Percentiles rank a stretch among this genome's conserved stretches.
These are phyloP conservation scores for Agriopis marginaria DNA, from an alignment of 2,888 invertebrate species.

Conservation along the genomic window DNA sequence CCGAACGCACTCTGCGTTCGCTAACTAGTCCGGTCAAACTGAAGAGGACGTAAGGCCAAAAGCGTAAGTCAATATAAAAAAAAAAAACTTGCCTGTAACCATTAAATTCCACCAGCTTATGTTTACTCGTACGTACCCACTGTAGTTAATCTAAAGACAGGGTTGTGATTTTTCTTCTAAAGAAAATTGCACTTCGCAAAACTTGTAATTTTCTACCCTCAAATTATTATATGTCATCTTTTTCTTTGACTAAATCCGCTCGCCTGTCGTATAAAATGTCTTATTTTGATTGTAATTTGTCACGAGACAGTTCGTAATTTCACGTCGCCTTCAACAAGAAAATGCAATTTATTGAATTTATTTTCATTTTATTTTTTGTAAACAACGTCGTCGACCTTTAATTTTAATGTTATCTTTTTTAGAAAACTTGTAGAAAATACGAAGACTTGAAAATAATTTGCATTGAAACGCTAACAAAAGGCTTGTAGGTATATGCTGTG, in stretches of 20 bases:
- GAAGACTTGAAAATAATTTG: background rate
- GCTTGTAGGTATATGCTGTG: background rate
- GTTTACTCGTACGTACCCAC: no score
- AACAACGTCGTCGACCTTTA: constrained; percentile 25
- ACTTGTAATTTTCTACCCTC: background rate
- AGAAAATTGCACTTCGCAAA: no score
- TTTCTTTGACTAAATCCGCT: background rate
- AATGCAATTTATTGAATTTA: constrained; percentile 14
- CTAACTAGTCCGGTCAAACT: no score
- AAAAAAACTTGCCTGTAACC: no score
- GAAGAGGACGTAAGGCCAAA: no score
- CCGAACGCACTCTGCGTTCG: no score
- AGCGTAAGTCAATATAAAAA: no score
- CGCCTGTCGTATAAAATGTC: background rate
- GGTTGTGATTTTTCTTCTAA: no score
- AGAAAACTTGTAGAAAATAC: background rate
- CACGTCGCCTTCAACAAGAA: constrained; percentile 21
- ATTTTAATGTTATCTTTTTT: background rate
- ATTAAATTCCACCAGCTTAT: no score
- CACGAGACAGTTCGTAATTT: constrained; percentile 24
- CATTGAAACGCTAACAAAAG: background rate
- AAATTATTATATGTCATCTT: background rate
- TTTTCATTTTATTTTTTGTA: constrained; percentile 16
- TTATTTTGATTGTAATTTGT: constrained; percentile 21
- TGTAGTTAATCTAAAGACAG: no score